Evolutionary conservation across 2,113 vertebrate genomes (phyloP), one percentile per base, ranked within the genome.

Genomic region (Sceloporus tristichus): DNA sequence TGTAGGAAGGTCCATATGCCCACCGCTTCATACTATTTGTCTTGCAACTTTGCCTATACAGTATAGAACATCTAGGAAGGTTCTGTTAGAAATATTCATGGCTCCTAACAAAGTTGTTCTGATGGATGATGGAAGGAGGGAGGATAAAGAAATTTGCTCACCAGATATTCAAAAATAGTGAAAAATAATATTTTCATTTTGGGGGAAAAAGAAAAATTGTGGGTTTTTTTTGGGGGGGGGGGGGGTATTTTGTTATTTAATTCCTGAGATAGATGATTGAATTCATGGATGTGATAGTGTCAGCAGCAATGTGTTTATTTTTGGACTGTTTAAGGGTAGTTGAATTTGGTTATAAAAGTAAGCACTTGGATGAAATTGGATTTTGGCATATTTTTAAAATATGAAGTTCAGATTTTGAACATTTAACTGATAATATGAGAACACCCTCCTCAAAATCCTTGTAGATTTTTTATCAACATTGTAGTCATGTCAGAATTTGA

Each of bases 321-420:
- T 3, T 5, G 48, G 48, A 7, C 48, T 48, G 48, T 48, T 56
- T 53, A 54, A 84, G 18, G 18, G 42, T 34, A 23, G 40, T 29
- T 71, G n/a, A 9, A 42, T 65, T 18, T 34, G 38, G 2, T 13
- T 62, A 56, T 62, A 59, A 10, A 40, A 62, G 18, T 2, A 38
- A 74, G 40, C 16, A 23, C 9, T 75, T 42, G 7, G 3, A 53
- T 73, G 19, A 34, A 38, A 56, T 75, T 38, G 8, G 40, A 56
- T 62, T 18, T 3, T 25, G 34, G 34, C 8, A 3, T 27, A 40
- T 59, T 27, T 59, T 71, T 53, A 11, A 40, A 70, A 70, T 83
- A 29, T 82, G 59, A 74, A 84, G 13, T 48, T 59, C 34, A 75
- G n/a, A 85, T 74, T 85, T 59, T 75, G 53, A 59, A 34, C 38